Conservation (phyloP, 1,140 invertebrate species). For the Acromyrmex heyeri region DNA sequence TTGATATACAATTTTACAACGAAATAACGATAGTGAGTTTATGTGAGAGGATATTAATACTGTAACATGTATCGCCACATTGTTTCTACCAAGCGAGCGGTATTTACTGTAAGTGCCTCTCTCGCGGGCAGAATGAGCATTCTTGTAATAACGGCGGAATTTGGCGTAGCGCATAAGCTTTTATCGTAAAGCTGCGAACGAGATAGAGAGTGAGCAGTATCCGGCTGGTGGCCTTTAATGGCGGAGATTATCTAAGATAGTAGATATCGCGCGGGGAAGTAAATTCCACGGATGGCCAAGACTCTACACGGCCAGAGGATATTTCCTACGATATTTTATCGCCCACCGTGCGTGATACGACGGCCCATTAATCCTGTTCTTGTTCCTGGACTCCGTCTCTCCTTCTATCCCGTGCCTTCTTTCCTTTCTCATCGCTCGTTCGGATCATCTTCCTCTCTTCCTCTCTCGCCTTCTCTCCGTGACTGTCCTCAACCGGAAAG, state of each 20-base stretch:
- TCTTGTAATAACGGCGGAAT: constrained; percentile 60
- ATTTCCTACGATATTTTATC: constrained; percentile 79
- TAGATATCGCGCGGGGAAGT: constrained; percentile 50
- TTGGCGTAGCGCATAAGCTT: constrained; percentile 59
- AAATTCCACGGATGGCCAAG: constrained; percentile 69
- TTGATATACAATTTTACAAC: constrained; percentile 18
- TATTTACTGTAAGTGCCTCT: constrained; percentile 55
- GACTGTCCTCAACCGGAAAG: constrained; percentile 78
- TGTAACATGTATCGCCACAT: constrained; percentile 28
- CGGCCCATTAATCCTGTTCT: constrained; percentile 80
- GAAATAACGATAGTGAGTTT: not conserved
- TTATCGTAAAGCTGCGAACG: constrained; percentile 57
- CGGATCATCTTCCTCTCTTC: constrained; percentile 35
- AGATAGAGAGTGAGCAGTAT: constrained; percentile 29
- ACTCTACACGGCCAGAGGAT: constrained; percentile 60
- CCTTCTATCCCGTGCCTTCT: constrained; percentile 4
- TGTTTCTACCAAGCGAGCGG: constrained; percentile 31
- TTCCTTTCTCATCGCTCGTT: constrained; percentile 22
- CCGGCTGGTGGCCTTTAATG: constrained; percentile 66
- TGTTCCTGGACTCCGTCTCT: constrained; percentile 52
- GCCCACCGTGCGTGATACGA: constrained; percentile 78
- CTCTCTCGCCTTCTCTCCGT: constrained; percentile 16
- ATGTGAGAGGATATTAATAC: constrained; percentile 28
- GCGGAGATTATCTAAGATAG: constrained; percentile 76
- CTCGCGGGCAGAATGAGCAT: constrained; percentile 51